phyloP scores from a whole-genome alignment of 2,888 invertebrate species.

The Luffia ferchaultella region DNA sequence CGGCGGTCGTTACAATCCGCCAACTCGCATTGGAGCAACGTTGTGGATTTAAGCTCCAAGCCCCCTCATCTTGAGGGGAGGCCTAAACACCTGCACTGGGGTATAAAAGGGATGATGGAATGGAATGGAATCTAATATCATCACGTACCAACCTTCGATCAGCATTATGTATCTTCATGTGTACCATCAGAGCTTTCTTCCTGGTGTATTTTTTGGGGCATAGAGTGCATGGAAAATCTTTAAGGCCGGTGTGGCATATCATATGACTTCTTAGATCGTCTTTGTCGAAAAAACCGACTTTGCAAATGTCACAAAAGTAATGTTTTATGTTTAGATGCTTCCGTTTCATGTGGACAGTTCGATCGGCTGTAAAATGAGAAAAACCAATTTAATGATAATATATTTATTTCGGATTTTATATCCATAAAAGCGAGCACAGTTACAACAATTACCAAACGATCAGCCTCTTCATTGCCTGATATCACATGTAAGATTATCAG shows the following conservation, averaged over 20 bases:
- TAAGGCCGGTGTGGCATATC: conserved; percentile 4
- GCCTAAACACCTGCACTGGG: no score
- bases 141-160: conserved; percentile 7
- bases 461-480: no score
- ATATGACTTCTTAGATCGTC: conserved; percentile 4
- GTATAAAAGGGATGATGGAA: no score
- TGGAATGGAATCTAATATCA: no score
- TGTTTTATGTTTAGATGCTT: conserved; percentile 2
- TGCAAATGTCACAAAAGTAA: conserved; percentile 5
- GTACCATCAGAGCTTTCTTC: conserved; percentile 4
- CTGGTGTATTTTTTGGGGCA: conserved; percentile 7
- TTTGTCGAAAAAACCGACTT: conserved; percentile 5
- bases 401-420: no score
- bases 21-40: no score
- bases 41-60: no score
- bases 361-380: background rate
- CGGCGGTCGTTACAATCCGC: no score
- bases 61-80: no score
- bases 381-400: background rate
- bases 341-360: background rate
- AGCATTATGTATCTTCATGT: conserved; percentile 9
- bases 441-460: no score
- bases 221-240: conserved; percentile 4
- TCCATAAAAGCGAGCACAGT: no score
- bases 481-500: no score